A percentile compares a stretch with the other conserved stretches of the same genome.
phyloP scores from a whole-genome alignment of 2,888 invertebrate species.

The Incurvaria masculella region DNA sequence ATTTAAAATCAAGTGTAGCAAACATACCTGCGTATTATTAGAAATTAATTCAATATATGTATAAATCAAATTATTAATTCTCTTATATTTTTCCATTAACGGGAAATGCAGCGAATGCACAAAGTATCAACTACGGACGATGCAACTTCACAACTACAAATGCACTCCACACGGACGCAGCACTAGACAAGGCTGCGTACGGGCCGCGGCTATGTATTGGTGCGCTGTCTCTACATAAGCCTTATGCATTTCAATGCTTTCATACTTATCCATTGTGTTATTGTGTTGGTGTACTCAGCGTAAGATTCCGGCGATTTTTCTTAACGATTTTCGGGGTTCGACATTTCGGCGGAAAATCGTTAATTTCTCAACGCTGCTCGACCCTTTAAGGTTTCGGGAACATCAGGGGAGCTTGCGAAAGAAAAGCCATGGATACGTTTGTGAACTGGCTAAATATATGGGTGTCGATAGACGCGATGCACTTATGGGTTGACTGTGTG shows the following conservation, averaged over 20 bases:
- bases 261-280: background rate
- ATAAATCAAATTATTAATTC: too few species aligned
- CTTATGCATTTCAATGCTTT: background rate
- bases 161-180: background rate
- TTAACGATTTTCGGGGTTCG: too few species aligned
- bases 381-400: too few species aligned
- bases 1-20: too few species aligned
- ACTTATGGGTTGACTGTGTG: constrained; percentile 16
- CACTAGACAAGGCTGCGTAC: background rate
- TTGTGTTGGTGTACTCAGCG: background rate
- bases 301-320: background rate
- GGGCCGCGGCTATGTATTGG: background rate
- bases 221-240: background rate
- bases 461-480: background rate
- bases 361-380: too few species aligned
- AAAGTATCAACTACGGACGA: background rate
- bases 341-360: too few species aligned
- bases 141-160: background rate
- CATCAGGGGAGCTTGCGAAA: too few species aligned
- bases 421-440: background rate
- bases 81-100: too few species aligned
- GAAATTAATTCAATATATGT: too few species aligned
- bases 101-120: too few species aligned
- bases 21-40: too few species aligned
- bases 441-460: background rate